A percentile compares a stretch with the other conserved stretches of the same genome.
Evolutionary conservation across 2,888 invertebrate genomes (phyloP).

Genomic region (Euspilapteryx auroguttella): DNA sequence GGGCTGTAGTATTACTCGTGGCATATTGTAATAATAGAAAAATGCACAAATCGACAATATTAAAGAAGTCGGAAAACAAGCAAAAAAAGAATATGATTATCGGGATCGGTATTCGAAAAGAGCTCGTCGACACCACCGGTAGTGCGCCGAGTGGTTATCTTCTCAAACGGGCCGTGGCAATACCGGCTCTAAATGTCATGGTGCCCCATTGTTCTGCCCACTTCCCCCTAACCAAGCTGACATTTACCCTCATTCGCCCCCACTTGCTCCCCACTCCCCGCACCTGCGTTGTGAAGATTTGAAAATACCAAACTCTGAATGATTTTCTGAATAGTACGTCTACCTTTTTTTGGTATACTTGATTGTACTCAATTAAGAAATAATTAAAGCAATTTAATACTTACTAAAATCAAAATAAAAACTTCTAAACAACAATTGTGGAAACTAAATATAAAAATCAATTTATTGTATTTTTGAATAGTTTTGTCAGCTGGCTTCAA

Average conservation of each 20-base stretch:
- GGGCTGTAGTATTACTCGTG: too few relatives aligned
- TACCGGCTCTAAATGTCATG: conserved; percentile 55
- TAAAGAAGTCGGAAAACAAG: too few relatives aligned
- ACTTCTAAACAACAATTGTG: too few relatives aligned
- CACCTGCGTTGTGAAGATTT: conserved; percentile 14
- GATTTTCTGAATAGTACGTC: too few relatives aligned
- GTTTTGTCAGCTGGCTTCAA: too few relatives aligned
- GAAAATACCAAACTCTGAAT: conserved; percentile 37
- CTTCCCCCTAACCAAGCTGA: conserved; percentile 25
- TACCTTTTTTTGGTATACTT: too few relatives aligned
- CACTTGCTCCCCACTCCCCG: conserved; percentile 20
- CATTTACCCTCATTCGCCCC: conserved; percentile 38
- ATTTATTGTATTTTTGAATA: conserved; percentile 21
- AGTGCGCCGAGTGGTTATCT: conserved; percentile 38
- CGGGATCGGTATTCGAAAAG: conserved; percentile 32
- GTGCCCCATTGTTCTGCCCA: conserved; percentile 50
- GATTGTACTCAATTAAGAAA: too few relatives aligned
- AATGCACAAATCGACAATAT: too few relatives aligned
- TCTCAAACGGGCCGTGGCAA: conserved; percentile 52
- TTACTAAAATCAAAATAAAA: too few relatives aligned
- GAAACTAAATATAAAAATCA: too few relatives aligned
- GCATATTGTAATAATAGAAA: too few relatives aligned
- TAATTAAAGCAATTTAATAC: too few relatives aligned
- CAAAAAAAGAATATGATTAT: conserved; percentile 18
- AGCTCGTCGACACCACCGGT: conserved; percentile 26